Conservation (phyloP, 1,140 invertebrate genomes). For the Hylaeus volcanicus region DNA sequence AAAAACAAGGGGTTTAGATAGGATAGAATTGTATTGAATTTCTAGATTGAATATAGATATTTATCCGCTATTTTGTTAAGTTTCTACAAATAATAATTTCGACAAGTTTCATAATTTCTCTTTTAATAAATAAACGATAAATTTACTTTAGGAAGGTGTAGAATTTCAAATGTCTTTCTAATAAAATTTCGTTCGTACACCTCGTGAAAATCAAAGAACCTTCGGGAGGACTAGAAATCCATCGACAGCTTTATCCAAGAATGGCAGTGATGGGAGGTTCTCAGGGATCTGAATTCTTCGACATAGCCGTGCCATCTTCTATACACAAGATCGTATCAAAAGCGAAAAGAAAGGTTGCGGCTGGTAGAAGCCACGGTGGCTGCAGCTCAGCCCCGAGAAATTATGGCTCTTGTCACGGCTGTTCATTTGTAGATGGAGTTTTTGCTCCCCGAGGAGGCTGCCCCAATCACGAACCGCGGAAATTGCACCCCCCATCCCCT, state of each 20-base stretch:
- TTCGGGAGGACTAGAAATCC: not conserved
- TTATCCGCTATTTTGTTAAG: no score
- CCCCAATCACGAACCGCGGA: constrained; percentile 87
- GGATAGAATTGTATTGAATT: no score
- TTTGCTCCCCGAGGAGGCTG: constrained; percentile 84
- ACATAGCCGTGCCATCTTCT: constrained; percentile 46
- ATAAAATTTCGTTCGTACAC: not conserved
- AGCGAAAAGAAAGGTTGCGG: constrained; percentile 67
- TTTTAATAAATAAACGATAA: no score
- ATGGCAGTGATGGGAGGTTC: constrained; percentile 8
- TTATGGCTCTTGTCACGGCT: constrained; percentile 87
- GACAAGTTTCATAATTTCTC: no score
- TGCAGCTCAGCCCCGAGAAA: constrained; percentile 80
- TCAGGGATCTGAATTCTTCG: constrained; percentile 52
- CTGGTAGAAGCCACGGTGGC: constrained; percentile 67
- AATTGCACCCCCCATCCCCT: constrained; percentile 81
- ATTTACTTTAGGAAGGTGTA: no score
- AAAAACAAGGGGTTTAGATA: no score
- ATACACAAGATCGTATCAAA: constrained; percentile 65
- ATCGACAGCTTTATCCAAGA: not conserved
- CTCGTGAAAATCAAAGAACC: not conserved
- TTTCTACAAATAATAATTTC: no score
- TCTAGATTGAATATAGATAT: no score
- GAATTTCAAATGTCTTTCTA: no score
- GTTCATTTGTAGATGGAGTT: constrained; percentile 89